Evolutionary conservation across 2,113 vertebrate species (phyloP).

Genomic region (Isichthys henryi): DNA sequence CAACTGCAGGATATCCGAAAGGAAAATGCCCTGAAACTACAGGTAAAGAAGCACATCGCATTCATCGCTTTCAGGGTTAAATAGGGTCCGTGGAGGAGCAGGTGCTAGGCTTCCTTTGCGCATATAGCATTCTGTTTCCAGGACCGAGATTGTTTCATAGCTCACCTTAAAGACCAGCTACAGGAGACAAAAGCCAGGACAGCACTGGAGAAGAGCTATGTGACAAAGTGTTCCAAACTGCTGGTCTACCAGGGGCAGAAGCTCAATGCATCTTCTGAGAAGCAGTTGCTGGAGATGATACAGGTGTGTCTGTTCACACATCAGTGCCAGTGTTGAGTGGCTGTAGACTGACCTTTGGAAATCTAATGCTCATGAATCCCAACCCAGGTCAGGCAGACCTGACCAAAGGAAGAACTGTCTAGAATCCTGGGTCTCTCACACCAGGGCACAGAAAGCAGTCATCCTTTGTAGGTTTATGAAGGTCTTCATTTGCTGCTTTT

Average conservation of each 20-base stretch:
- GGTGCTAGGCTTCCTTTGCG: not conserved
- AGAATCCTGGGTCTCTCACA: not conserved
- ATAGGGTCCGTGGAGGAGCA: not conserved
- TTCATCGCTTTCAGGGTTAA: not conserved
- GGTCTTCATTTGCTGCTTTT: not conserved
- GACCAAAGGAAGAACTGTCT: not conserved
- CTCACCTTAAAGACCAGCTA: constrained; percentile 61
- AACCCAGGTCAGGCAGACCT: not conserved
- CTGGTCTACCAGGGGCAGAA: constrained; percentile 61
- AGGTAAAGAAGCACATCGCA: constrained; percentile 51
- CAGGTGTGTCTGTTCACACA: constrained; percentile 45
- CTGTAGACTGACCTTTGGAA: not conserved
- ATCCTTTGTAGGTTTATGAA: not conserved
- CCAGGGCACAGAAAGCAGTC: not conserved
- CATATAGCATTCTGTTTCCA: constrained; percentile 25
- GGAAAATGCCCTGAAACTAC: constrained; percentile 58
- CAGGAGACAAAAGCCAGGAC: constrained; percentile 61
- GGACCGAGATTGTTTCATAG: constrained; percentile 53
- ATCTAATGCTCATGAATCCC: not conserved
- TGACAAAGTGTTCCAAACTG: constrained; percentile 58
- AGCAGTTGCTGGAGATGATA: constrained; percentile 50
- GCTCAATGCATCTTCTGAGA: constrained; percentile 54
- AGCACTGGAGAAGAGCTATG: constrained; percentile 53
- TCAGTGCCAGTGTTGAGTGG: not conserved
- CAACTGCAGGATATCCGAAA: constrained; percentile 61